A percentile compares a stretch with the other conserved stretches of the same genome.
Conservation (phyloP, 2,113 vertebrate species). For the Leptobrachium ailaonicum region DNA sequence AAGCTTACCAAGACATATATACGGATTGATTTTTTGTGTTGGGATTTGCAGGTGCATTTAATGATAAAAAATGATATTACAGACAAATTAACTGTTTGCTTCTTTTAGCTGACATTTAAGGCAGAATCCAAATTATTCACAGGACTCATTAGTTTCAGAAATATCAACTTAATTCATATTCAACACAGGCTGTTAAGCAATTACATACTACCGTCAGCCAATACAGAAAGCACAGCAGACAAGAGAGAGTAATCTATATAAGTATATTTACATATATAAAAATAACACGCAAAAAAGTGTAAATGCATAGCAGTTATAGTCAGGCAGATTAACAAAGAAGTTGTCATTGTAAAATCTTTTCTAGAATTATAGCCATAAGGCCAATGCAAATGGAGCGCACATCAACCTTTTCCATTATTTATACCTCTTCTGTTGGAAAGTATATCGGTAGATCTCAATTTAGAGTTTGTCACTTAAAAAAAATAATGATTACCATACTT, state of each 20-base stretch:
- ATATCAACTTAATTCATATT: slow-evolving; percentile 34
- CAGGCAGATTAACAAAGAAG: neutral
- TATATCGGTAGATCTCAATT: slow-evolving; percentile 21
- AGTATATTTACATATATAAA: neutral
- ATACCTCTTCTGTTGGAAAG: slow-evolving; percentile 9
- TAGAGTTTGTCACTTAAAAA: slow-evolving; percentile 10
- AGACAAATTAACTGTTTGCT: slow-evolving; percentile 31
- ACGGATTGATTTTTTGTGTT: too few relatives aligned
- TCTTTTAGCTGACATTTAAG: slow-evolving; percentile 41
- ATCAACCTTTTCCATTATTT: slow-evolving; percentile 29
- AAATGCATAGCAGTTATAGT: neutral
- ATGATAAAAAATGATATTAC: slow-evolving; percentile 41
- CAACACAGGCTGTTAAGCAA: slow-evolving; percentile 25
- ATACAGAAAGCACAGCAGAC: slow-evolving; percentile 5
- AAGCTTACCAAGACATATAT: too few relatives aligned
- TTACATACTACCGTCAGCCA: neutral
- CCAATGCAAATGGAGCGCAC: slow-evolving; percentile 8
- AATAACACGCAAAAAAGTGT: neutral
- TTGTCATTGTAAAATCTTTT: slow-evolving; percentile 2
- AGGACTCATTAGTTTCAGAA: slow-evolving; percentile 35
- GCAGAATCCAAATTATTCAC: slow-evolving; percentile 37
- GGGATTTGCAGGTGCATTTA: neutral
- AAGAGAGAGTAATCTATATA: neutral
- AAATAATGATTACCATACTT: slow-evolving; percentile 25
- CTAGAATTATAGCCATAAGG: slow-evolving; percentile 32